Evolutionary conservation across 2,888 invertebrate genomes (phyloP), one percentile per base, ranked within the genome.

Genomic region (Rhagonycha fulva): DNA sequence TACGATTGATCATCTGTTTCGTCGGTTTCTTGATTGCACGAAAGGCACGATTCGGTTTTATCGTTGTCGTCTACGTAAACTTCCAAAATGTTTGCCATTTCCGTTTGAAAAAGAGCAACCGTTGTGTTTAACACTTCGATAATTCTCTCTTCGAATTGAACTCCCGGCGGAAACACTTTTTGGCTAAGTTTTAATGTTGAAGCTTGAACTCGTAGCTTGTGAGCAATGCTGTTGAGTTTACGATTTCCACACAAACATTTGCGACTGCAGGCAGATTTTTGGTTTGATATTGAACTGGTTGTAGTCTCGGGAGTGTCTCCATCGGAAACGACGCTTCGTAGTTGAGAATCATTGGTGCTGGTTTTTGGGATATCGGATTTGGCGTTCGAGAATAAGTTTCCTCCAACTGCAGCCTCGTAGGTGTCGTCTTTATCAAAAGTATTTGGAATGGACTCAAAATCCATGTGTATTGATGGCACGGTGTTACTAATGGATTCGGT

Each of bases 21-120:
- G n/a, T 47, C 47, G 1, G n/a, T n/a, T n/a, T 47, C 47, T n/a
- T 47, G 1, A 9, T 47, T n/a, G 47, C 47, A 47, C 9, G 7
- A n/a, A 47, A 47, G 9, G 12, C 47, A 47, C 12, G n/a, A 47
- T 47, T 47, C 47, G 9, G 47, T 47, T 47, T 9, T 10, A 19
- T 70, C 19, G 19, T 30, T 60, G 14, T 68, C 70, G 3, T 72
- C 63, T 10, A 24, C 12, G 26, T 67, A 73, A 4, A 67, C 61
- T 14, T 77, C 72, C 23, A 75, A 70, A 32, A 77, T 66, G 11
- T 68, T 74, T 26, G 75, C 75, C 63, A 77, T 66, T 77, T 77
- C 77, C 10, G 70, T 72, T 72, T 77, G 77, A 9, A 77, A 70
- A 60, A 72, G 47, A 12, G 71, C 32, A 11, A 77, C 24, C 4